phyloP scores from a whole-genome alignment of 2,797 vertebrate species.

The Poecilia velifera region DNA sequence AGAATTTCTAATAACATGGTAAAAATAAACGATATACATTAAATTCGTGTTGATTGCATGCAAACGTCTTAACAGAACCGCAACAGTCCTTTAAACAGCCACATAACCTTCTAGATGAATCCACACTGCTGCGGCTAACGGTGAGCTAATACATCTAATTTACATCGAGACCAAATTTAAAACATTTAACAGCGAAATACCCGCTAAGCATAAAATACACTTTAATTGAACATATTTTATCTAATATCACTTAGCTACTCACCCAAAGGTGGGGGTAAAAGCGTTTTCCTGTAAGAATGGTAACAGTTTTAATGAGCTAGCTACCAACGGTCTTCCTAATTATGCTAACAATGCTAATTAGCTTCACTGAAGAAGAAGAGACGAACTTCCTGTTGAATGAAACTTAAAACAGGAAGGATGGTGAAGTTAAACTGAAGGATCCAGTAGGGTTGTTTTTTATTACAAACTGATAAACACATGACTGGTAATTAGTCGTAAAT shows the following conservation, averaged over 20 bases:
- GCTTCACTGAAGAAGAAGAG: background rate
- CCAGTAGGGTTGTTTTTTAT: background rate
- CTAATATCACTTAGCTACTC: background rate
- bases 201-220: background rate
- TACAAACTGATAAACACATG: background rate
- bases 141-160: background rate
- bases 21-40: background rate
- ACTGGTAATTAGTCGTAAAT: constrained; percentile 2
- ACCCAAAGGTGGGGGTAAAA: background rate
- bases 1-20: background rate
- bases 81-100: background rate
- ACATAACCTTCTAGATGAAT: background rate
- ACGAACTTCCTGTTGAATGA: background rate
- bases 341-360: background rate
- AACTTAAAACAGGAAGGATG: background rate
- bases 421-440: background rate
- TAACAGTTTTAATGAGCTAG: background rate
- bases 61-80: background rate
- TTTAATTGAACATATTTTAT: background rate
- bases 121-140: background rate
- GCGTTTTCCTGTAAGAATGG: background rate
- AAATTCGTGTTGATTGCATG: background rate
- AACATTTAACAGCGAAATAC: background rate
- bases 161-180: background rate
- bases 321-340: background rate